Evolutionary conservation across 2,888 invertebrate species (phyloP).

Genomic region (Acleris emargana): DNA sequence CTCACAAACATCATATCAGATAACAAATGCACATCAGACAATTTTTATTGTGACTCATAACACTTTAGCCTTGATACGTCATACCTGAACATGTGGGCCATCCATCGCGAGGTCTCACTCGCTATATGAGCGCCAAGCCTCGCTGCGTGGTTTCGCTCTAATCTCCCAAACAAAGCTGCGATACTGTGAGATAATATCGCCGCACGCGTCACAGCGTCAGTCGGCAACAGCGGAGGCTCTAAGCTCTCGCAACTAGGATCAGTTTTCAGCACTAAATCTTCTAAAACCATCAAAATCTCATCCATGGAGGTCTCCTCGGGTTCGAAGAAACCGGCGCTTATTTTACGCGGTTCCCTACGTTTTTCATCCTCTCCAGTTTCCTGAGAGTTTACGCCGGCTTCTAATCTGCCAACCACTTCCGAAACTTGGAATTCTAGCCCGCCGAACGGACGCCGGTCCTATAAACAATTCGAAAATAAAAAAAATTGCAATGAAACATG

Average conservation of each 20-base stretch:
- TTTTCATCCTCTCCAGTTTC: constrained; percentile 70
- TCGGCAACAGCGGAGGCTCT: constrained; percentile 85
- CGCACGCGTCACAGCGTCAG: constrained; percentile 83
- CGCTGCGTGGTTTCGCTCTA: constrained; percentile 91
- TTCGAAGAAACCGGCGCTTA: constrained; percentile 80
- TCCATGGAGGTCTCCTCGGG: constrained; percentile 84
- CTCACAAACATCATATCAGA: constrained; percentile 21
- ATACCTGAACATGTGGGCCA: constrained; percentile 93
- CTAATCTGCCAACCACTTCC: constrained; percentile 87
- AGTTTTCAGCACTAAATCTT: constrained; percentile 84
- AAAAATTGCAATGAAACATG: constrained; percentile 38
- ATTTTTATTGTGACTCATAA: constrained; percentile 14
- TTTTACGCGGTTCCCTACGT: constrained; percentile 71
- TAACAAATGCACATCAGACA: constrained; percentile 17
- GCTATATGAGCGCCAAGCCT: constrained; percentile 92
- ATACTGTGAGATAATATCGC: constrained; percentile 94
- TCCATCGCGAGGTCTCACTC: constrained; percentile 94
- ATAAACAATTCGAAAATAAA: constrained; percentile 51
- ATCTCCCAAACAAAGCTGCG: constrained; percentile 92
- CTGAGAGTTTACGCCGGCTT: constrained; percentile 84
- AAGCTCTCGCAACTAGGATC: constrained; percentile 85
- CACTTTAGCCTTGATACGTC: constrained; percentile 29
- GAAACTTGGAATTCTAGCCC: constrained; percentile 89
- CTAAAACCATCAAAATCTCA: constrained; percentile 84
- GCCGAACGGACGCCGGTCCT: constrained; percentile 86